phyloP scores from a whole-genome alignment of 2,888 invertebrate genomes.

The Cantharis rufa region DNA sequence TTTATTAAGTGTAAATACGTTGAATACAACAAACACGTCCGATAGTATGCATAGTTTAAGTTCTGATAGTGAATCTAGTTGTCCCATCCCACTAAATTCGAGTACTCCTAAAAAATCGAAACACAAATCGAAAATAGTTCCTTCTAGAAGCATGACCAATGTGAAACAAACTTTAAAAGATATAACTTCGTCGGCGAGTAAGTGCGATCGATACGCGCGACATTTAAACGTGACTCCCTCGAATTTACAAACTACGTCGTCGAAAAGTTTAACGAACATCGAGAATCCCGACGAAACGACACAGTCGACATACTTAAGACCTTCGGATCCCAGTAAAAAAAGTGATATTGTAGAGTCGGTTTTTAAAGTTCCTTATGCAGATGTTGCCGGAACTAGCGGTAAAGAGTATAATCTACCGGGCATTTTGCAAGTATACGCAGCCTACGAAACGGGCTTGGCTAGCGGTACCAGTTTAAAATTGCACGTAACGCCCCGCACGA shows the following conservation, averaged over 20 bases:
- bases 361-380: conserved; percentile 45
- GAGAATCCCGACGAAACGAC: conserved; percentile 37
- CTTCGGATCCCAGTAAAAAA: conserved; percentile 39
- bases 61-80: conserved; percentile 65
- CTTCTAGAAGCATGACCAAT: conserved; percentile 67
- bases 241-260: conserved; percentile 50
- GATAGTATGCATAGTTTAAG: conserved; percentile 72
- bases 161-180: conserved; percentile 57
- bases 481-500: conserved; percentile 90
- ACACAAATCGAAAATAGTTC: conserved; percentile 61
- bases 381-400: conserved; percentile 35
- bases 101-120: conserved; percentile 56
- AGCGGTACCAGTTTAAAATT: conserved; percentile 91
- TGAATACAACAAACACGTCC: conserved; percentile 62
- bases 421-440: conserved; percentile 82
- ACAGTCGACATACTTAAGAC: conserved; percentile 43
- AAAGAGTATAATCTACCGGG: conserved; percentile 47
- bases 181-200: conserved; percentile 36
- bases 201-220: conserved; percentile 42
- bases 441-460: conserved; percentile 93
- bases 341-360: conserved; percentile 39
- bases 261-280: conserved; percentile 54
- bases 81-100: conserved; percentile 59
- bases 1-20: conserved; percentile 66
- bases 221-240: conserved; percentile 44